These are phyloP conservation scores for Eclectus roratus DNA, from an alignment of 2,113 vertebrate genomes.

Conservation along the genomic window DNA sequence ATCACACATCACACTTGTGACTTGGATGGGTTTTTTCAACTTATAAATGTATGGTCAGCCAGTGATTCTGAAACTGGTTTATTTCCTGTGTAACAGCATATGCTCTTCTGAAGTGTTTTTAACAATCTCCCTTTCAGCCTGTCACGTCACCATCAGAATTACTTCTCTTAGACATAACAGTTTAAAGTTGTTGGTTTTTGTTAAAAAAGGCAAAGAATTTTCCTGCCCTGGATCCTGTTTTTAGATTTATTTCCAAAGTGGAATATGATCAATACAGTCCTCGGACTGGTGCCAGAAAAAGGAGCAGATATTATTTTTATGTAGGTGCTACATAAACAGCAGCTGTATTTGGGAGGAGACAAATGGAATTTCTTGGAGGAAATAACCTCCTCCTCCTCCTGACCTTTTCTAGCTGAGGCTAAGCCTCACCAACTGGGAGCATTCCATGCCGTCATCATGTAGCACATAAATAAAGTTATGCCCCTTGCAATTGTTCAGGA, in stretches of 20 bases:
- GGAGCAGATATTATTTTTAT: background rate
- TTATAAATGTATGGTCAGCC: background rate
- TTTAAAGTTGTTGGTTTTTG: background rate
- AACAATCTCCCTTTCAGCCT: background rate
- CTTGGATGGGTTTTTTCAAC: background rate
- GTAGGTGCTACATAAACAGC: conserved; percentile 43
- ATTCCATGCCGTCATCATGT: background rate
- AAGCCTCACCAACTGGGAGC: background rate
- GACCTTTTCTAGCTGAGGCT: background rate
- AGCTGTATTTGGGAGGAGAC: conserved; percentile 56
- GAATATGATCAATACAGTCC: background rate
- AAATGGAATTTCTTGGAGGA: conserved; percentile 44
- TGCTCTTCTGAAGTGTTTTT: background rate
- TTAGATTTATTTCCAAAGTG: background rate
- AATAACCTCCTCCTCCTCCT: conserved; percentile 22
- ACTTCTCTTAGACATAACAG: background rate
- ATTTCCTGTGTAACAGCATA: conserved; percentile 17
- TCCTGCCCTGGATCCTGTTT: background rate
- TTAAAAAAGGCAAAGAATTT: background rate
- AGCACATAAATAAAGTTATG: background rate
- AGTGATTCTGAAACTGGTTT: conserved; percentile 59
- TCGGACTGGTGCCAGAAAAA: background rate
- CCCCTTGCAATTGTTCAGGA: background rate
- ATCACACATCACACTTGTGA: background rate
- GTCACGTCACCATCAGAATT: background rate